Evolutionary conservation across 2,797 vertebrate species (phyloP).

Genomic region (Crenuchus spilurus): DNA sequence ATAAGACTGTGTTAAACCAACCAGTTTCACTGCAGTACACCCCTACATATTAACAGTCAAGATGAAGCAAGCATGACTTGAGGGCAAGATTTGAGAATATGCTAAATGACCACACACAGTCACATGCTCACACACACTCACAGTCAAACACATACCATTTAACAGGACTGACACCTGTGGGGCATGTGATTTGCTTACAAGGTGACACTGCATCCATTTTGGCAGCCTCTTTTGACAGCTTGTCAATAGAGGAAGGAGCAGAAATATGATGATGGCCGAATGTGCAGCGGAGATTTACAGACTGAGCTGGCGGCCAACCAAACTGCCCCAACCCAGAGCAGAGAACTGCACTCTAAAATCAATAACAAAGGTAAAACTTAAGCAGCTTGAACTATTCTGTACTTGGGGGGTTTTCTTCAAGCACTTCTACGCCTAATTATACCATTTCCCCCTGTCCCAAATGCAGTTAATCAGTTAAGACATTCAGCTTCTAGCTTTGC

Average conservation of each 20-base stretch:
- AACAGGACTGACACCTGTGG: conserved; percentile 50
- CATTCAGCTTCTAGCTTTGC: too few species aligned
- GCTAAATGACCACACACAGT: conserved; percentile 2
- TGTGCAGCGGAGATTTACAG: conserved; percentile 31
- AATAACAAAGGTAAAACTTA: conserved; percentile 45
- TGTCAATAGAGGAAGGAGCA: conserved; percentile 57
- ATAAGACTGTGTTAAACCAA: too few species aligned
- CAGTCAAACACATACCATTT: conserved; percentile 33
- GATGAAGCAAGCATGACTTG: conserved; percentile 30
- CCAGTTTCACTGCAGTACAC: background rate
- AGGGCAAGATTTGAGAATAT: background rate
- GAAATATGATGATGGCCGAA: conserved; percentile 48
- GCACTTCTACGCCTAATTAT: too few species aligned
- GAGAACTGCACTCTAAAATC: conserved; percentile 32
- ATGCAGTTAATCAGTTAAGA: too few species aligned
- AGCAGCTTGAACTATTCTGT: conserved; percentile 34
- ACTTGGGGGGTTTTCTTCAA: background rate
- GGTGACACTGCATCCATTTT: conserved; percentile 54
- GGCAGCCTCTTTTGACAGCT: conserved; percentile 54
- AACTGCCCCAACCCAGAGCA: conserved; percentile 23
- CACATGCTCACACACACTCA: background rate
- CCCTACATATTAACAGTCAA: conserved; percentile 30
- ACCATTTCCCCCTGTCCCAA: too few species aligned
- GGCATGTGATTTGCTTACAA: conserved; percentile 52
- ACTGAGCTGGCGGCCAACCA: conserved; percentile 20